Evolutionary conservation across 2,113 vertebrate genomes (phyloP), one percentile per base, ranked within the genome.

Genomic region (Nibea albiflora): DNA sequence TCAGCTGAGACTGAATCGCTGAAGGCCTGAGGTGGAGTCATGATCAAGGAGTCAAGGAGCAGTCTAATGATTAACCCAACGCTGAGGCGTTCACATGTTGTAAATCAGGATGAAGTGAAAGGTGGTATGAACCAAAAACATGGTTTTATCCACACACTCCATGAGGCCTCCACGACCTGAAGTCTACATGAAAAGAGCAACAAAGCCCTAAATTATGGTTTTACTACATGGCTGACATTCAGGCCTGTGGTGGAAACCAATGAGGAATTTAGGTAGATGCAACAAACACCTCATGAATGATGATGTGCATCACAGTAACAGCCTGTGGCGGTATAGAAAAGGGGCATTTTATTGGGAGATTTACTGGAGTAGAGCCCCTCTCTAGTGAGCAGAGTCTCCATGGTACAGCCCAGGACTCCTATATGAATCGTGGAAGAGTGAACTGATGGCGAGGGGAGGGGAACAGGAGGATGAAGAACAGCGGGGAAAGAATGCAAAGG

Each of bases 51-150:
- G 53, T 80, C 63, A 75, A 76, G 54, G 73, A 73, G 61, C 62
- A 75, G 78, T 69, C 44, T 90, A 93, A 94, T 94, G 44, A 94
- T 95, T 93, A 95, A 94, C 87, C 66, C 53, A 67, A 52, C 64
- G 46, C 20, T 2, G 16, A 62, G 14, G 28, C 54, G 67, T 74
- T 78, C n/a, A 49, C 15, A 16, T 54, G 24, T 16, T 24, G 46
- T 68, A 31, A 22, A 49, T 47, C 35, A n/a, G 35, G 67, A 74
- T 28, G 28, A 35, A 15, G 31, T 42, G 52, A 11, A 73, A 50
- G 42, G 2, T 26, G 20, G n/a, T 49, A 11, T 28, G 0, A 24
- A 31, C 19, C 28, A 53, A n/a, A 70, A 76, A 78, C 73, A 49
- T 49, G 44, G 47, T 58, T 81, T 70, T 57, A 74, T 76, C 56